phyloP scores from a whole-genome alignment of 2,888 invertebrate species.

The Metallyticus violacea region DNA sequence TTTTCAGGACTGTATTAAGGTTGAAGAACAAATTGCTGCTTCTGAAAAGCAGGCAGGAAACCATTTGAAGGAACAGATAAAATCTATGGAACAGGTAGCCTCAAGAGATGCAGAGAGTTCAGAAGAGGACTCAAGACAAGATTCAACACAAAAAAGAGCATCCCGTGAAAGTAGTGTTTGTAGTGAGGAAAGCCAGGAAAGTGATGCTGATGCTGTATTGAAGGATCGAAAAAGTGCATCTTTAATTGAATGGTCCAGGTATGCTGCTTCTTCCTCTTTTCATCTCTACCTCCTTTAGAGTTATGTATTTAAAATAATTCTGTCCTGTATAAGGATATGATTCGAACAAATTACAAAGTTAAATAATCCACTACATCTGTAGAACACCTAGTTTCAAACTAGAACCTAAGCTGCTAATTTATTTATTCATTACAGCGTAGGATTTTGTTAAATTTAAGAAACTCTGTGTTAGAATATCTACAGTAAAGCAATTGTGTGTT shows the following conservation, averaged over 20 bases:
- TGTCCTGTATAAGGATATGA: too few species aligned
- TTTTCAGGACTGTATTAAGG: not conserved
- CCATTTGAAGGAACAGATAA: not conserved
- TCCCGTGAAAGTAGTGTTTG: not conserved
- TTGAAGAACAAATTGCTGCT: not conserved
- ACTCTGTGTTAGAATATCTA: too few species aligned
- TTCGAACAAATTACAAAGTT: too few species aligned
- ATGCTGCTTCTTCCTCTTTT: not conserved
- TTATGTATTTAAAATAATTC: too few species aligned
- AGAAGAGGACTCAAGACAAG: not conserved
- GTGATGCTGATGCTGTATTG: not conserved
- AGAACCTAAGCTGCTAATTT: too few species aligned
- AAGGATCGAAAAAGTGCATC: constrained; percentile 1
- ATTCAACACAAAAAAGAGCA: constrained; percentile 16
- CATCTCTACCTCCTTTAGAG: not conserved
- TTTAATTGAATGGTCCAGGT: constrained; percentile 1
- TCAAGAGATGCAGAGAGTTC: not conserved
- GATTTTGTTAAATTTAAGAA: too few species aligned
- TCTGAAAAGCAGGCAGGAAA: not conserved
- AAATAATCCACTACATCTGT: too few species aligned
- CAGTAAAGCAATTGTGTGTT: too few species aligned
- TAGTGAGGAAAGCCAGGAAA: constrained; percentile 1
- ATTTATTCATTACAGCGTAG: too few species aligned
- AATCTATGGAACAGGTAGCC: not conserved
- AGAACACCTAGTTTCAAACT: too few species aligned